A percentile compares a stretch with the other conserved stretches of the same genome.
These are phyloP conservation scores for Allacma fusca DNA, from an alignment of 2,888 invertebrate species.

Conservation along the genomic window DNA sequence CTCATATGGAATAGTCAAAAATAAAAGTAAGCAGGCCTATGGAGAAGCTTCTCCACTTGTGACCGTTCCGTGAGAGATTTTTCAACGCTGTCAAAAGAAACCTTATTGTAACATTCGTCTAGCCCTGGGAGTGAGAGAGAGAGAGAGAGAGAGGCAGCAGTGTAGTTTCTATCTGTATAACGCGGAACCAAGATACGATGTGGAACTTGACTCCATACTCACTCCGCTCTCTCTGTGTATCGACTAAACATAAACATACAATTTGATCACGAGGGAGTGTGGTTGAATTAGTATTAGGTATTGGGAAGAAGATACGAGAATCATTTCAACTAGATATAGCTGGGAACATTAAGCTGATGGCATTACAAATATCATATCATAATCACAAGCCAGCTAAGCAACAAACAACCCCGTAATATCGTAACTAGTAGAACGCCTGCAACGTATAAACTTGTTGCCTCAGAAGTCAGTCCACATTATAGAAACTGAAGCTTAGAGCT, in stretches of 20 bases:
- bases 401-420: background rate
- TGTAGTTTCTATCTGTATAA: background rate
- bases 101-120: conserved; percentile 11
- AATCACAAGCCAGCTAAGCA: background rate
- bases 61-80: background rate
- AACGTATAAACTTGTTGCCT: too few species aligned
- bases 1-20: too few species aligned
- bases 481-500: too few species aligned
- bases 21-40: too few species aligned
- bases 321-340: background rate
- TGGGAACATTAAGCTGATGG: too few species aligned
- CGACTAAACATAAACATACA: conserved; percentile 23
- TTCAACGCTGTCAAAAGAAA: conserved; percentile 4
- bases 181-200: conserved; percentile 1
- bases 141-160: background rate
- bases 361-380: background rate
- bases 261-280: conserved; percentile 14
- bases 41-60: background rate
- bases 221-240: conserved; percentile 10
- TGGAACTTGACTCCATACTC: background rate
- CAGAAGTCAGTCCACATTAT: too few species aligned
- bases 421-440: too few species aligned
- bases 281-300: conserved; percentile 4
- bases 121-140: background rate
- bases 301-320: conserved; percentile 1